phyloP scores from a whole-genome alignment of 2,888 invertebrate species.

The Drosophila algonquin region DNA sequence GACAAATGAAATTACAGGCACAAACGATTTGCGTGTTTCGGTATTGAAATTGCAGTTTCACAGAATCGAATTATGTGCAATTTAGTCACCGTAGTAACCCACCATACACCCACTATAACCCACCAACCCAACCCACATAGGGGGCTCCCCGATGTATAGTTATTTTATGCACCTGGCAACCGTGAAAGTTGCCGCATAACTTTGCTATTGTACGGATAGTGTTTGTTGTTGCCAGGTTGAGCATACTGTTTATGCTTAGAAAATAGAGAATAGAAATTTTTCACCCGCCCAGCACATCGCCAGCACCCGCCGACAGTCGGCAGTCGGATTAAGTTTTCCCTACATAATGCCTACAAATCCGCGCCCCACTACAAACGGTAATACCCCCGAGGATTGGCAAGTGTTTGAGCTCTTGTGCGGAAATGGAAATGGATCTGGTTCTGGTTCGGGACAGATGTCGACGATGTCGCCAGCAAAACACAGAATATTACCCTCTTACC shows the following conservation, averaged over 20 bases:
- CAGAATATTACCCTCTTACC: constrained; percentile 9
- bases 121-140: not conserved
- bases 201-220: constrained; percentile 22
- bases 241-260: constrained; percentile 48
- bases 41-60: constrained; percentile 48
- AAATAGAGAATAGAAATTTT: constrained; percentile 57
- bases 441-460: constrained; percentile 20
- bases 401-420: constrained; percentile 88
- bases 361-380: constrained; percentile 77
- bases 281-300: constrained; percentile 16
- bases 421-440: not conserved
- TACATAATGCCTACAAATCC: constrained; percentile 59
- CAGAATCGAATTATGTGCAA: constrained; percentile 51
- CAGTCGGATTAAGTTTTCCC: constrained; percentile 26
- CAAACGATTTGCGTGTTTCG: constrained; percentile 38
- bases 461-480: constrained; percentile 45
- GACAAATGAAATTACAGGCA: constrained; percentile 57
- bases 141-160: constrained; percentile 52
- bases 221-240: constrained; percentile 57
- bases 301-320: not conserved
- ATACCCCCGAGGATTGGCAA: constrained; percentile 89
- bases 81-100: constrained; percentile 67
- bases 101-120: not conserved
- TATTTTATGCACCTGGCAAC: constrained; percentile 72
- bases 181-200: constrained; percentile 35